Evolutionary conservation across 2,797 vertebrate genomes (phyloP), one percentile per base, ranked within the genome.

Genomic region (Botia almorhae): DNA sequence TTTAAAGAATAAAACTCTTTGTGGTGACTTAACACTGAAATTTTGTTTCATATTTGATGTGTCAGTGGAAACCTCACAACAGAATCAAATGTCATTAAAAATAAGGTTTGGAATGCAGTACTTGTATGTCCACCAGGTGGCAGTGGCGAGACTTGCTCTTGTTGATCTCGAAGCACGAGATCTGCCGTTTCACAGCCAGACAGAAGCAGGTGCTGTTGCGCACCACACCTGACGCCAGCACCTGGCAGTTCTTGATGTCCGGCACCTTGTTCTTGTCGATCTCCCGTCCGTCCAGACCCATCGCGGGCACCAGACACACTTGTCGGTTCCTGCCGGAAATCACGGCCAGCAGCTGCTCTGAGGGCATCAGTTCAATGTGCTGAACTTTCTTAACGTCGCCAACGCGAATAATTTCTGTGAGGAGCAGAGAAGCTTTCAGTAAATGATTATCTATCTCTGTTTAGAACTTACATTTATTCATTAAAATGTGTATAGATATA

Each of bases 371-470:
- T 88, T 98, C 97, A 12, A 99, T 95, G 87, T 98, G 96, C 90
- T 98, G 95, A 76, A 99, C 95, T 92, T 99, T 99, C 92, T 99
- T 99, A 85, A 96, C 98, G 91, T 99, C 98, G 60, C 97, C 97
- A 83, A 99, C 95, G 43, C 97, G 94, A 85, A 99, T 95, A 69
- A 99, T 99, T 91, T 99, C 98, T 99, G 88, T n/a, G 5, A 75
- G 60, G 50, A n/a, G 73, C 10, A 77, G 43, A 1, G 58, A n/a
- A 61, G 50, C 14, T 13, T 7, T 46, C 5, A 58, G 17, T 23
- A 16, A 14, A 76, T 43, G 21, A 7, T 69, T 4, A 53, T 56
- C 33, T 26, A 26, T 26, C 23, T 26, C 23, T 26, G 23, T 26
- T 26, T 26, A 26, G 23, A 26, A 26, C 23, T 26, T 26, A 26